phyloP scores from a whole-genome alignment of 2,113 vertebrate genomes.

The Tragelaphus scriptus region DNA sequence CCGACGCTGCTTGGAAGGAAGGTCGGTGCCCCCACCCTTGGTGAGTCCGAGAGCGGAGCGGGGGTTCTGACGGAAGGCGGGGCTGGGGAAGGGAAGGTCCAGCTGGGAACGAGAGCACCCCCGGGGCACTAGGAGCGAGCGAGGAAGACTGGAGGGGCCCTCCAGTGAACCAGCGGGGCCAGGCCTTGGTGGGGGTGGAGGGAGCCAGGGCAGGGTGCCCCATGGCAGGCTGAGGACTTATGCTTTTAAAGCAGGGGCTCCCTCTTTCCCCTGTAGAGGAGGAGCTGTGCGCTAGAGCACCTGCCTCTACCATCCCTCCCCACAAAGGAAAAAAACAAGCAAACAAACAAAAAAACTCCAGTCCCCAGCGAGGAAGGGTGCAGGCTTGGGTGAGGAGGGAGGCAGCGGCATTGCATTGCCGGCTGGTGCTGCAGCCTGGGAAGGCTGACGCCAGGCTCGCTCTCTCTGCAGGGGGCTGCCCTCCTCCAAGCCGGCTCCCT shows the following conservation, averaged over 20 bases:
- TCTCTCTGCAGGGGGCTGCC: constrained; percentile 69
- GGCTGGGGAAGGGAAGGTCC: constrained; percentile 1
- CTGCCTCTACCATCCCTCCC: constrained; percentile 45
- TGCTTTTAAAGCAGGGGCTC: constrained; percentile 14
- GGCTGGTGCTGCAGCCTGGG: constrained; percentile 58
- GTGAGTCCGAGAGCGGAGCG: constrained; percentile 46
- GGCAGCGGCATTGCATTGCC: constrained; percentile 26
- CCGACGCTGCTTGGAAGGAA: constrained; percentile 49
- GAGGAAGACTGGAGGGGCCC: not conserved
- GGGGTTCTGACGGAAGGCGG: constrained; percentile 30
- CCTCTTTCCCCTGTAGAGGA: not conserved
- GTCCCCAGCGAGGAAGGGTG: constrained; percentile 41
- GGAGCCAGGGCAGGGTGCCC: not conserved
- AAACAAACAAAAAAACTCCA: not conserved
- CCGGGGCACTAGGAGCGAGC: not conserved
- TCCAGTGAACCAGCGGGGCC: not conserved
- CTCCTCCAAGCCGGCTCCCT: constrained; percentile 29
- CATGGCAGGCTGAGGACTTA: constrained; percentile 16
- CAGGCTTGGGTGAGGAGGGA: constrained; percentile 33
- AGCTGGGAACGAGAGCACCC: constrained; percentile 8
- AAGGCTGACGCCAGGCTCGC: constrained; percentile 66
- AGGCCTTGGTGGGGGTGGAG: not conserved
- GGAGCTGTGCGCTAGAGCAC: not conserved
- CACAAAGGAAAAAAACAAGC: not conserved
- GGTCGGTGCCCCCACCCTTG: constrained; percentile 36